A percentile compares a stretch with the other conserved stretches of the same genome.
phyloP scores from a whole-genome alignment of 92 coral and sea anemone species.

The Epizoanthus fatuus region DNA sequence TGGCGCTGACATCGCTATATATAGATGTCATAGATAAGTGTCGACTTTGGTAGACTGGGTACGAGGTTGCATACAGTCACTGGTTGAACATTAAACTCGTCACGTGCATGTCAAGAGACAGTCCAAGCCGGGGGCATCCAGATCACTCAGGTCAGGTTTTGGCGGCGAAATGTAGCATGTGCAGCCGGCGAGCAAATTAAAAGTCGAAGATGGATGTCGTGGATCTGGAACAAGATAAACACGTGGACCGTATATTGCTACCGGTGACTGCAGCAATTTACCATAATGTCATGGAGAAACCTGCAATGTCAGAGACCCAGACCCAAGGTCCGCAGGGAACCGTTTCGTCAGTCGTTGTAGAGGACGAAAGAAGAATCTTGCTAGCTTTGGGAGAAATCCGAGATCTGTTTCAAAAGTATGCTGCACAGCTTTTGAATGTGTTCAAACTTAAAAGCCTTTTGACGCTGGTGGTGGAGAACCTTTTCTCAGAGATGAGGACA shows the following conservation, averaged over 20 bases:
- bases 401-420: slow-evolving; percentile 8
- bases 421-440: slow-evolving; percentile 51
- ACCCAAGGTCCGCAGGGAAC: too few species aligned
- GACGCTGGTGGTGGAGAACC: slow-evolving; percentile 5
- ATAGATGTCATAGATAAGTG: too few species aligned
- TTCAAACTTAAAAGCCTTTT: slow-evolving; percentile 23
- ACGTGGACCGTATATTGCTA: neutral
- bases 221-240: too few species aligned
- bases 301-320: slow-evolving; percentile 28
- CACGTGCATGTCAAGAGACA: neutral
- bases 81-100: neutral
- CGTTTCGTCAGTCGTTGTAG: too few species aligned
- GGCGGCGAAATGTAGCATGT: too few species aligned
- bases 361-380: slow-evolving; percentile 49
- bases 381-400: slow-evolving; percentile 47
- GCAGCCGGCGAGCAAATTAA: too few species aligned
- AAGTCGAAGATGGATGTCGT: too few species aligned
- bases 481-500: neutral
- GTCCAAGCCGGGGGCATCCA: too few species aligned
- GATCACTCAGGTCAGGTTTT: neutral
- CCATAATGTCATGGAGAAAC: slow-evolving; percentile 48
- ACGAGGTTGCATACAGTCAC: neutral
- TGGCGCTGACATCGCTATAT: too few species aligned
- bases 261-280: slow-evolving; percentile 55
- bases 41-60: neutral